These are phyloP conservation scores for Kradibia gibbosae DNA, from an alignment of 1,140 invertebrate genomes.

Conservation along the genomic window DNA sequence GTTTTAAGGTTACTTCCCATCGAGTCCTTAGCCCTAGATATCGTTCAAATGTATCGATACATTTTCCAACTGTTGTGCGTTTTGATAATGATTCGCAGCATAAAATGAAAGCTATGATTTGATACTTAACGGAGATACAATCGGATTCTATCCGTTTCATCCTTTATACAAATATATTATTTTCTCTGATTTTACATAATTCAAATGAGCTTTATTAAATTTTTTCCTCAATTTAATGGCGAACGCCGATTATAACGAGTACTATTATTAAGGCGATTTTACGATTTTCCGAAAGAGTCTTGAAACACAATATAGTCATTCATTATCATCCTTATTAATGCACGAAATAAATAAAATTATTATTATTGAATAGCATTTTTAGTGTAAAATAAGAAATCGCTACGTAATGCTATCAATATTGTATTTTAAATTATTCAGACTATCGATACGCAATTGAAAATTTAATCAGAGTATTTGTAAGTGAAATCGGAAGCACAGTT, in stretches of 20 bases:
- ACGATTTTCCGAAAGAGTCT: no score
- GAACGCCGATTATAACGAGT: no score
- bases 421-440: background rate
- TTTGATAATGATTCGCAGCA: background rate
- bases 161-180: background rate
- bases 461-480: background rate
- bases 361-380: no score
- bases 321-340: no score
- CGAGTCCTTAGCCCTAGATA: slow-evolving; percentile 1
- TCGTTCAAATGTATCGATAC: background rate
- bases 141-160: background rate
- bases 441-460: background rate
- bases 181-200: no score
- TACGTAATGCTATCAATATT: background rate
- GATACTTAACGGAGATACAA: no score
- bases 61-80: background rate
- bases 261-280: no score
- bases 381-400: background rate
- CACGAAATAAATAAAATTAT: no score
- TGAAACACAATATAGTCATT: no score
- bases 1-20: background rate
- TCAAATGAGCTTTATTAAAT: no score
- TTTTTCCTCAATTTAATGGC: no score
- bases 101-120: no score
- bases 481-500: background rate